Evolutionary conservation across 1,140 invertebrate genomes (phyloP).

Genomic region (Galleria mellonella): DNA sequence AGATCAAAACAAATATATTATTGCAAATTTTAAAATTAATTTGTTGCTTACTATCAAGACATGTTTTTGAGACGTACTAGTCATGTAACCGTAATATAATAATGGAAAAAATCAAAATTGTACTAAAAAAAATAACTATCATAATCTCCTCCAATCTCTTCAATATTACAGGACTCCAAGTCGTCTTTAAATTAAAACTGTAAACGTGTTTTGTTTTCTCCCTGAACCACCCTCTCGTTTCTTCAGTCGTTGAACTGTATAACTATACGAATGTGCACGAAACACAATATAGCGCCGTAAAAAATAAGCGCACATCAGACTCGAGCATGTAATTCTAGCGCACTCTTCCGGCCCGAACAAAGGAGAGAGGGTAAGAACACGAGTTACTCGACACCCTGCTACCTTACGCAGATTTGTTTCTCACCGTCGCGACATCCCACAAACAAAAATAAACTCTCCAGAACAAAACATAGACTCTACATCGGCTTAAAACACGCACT

Average conservation of each 20-base stretch:
- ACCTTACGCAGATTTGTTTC: constrained; percentile 73
- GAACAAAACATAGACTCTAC: constrained; percentile 26
- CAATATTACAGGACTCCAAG: background rate
- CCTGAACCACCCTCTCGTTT: constrained; percentile 58
- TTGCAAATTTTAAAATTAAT: too few relatives aligned
- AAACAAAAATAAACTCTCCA: constrained; percentile 42
- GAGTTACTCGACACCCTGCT: constrained; percentile 72
- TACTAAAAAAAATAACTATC: too few relatives aligned
- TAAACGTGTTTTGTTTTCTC: constrained; percentile 67
- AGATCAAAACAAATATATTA: too few relatives aligned
- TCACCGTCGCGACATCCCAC: constrained; percentile 37
- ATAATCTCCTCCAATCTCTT: too few relatives aligned
- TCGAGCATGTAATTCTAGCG: constrained; percentile 74
- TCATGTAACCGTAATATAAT: too few relatives aligned
- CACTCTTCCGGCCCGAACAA: constrained; percentile 72
- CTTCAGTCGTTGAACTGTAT: constrained; percentile 69
- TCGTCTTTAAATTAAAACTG: constrained; percentile 45
- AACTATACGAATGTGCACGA: constrained; percentile 55
- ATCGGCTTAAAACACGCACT: constrained; percentile 23
- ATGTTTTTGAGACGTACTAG: too few relatives aligned
- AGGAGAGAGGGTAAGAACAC: constrained; percentile 72
- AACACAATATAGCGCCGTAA: constrained; percentile 69
- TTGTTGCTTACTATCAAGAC: too few relatives aligned
- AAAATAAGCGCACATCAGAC: constrained; percentile 74
- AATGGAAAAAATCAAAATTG: too few relatives aligned